These are phyloP conservation scores for Forficula auricularia DNA, from an alignment of 1,140 invertebrate species.

Conservation along the genomic window DNA sequence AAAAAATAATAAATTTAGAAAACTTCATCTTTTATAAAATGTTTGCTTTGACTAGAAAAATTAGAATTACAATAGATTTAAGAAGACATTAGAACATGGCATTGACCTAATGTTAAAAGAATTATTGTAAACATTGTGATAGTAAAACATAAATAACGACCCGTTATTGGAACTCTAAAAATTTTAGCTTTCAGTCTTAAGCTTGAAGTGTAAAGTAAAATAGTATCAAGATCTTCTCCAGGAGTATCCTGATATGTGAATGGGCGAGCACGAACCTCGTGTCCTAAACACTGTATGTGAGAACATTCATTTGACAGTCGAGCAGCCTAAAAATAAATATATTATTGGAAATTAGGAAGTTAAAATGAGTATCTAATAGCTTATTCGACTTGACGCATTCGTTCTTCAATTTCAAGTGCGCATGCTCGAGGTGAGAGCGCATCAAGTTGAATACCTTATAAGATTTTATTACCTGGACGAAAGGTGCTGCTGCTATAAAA, in stretches of 20 bases:
- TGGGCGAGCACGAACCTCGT: constrained; percentile 55
- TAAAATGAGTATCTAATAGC: too few relatives aligned
- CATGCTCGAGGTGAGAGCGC: too few relatives aligned
- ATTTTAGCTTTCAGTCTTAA: constrained; percentile 52
- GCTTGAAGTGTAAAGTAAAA: constrained; percentile 56
- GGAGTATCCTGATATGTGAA: constrained; percentile 60
- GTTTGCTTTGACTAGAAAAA: too few relatives aligned
- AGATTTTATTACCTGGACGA: constrained; percentile 38
- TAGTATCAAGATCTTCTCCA: constrained; percentile 49
- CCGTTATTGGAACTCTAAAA: constrained; percentile 48
- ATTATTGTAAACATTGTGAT: constrained; percentile 36
- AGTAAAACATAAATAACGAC: constrained; percentile 43
- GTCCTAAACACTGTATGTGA: constrained; percentile 47
- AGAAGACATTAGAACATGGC: constrained; percentile 26
- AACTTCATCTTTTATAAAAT: too few relatives aligned
- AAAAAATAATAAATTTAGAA: too few relatives aligned
- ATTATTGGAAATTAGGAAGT: neutral
- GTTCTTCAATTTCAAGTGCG: too few relatives aligned
- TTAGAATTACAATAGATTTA: too few relatives aligned
- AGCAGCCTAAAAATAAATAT: constrained; percentile 42
- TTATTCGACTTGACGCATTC: neutral
- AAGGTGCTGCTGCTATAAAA: constrained; percentile 44
- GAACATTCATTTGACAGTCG: constrained; percentile 55
- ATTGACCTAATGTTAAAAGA: constrained; percentile 49
- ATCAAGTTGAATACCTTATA: too few relatives aligned